phyloP scores from a whole-genome alignment of 2,888 invertebrate genomes.

The Lasioglossum villosulum region DNA sequence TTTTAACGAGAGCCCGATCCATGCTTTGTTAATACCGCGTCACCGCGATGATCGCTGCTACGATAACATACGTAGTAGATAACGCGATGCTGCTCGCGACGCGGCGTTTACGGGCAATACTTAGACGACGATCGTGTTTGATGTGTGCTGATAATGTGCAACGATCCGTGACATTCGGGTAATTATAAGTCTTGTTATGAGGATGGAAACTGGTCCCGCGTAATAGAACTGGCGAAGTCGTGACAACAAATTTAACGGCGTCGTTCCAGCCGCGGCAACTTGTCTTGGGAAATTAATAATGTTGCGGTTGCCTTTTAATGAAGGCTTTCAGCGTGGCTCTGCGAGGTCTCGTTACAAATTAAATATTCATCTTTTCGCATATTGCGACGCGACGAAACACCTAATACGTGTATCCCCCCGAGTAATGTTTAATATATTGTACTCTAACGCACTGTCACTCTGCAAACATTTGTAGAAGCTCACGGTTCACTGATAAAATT shows the following conservation, averaged over 20 bases:
- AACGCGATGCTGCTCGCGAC: slow-evolving; percentile 1
- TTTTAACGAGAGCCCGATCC: not conserved
- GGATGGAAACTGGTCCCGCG: not conserved
- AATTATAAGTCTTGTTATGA: slow-evolving; percentile 18
- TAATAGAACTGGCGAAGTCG: slow-evolving; percentile 10
- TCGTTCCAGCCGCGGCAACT: slow-evolving; percentile 12
- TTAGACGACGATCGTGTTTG: slow-evolving; percentile 23
- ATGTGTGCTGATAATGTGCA: not conserved
- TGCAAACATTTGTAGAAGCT: not conserved
- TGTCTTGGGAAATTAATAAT: slow-evolving; percentile 44
- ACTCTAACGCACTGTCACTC: not conserved
- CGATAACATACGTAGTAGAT: slow-evolving; percentile 8
- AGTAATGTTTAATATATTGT: not conserved
- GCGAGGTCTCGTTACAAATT: slow-evolving; percentile 5
- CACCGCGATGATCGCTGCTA: not conserved
- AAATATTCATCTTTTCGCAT: slow-evolving; percentile 26
- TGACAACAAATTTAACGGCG: slow-evolving; percentile 17
- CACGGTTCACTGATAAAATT: not conserved
- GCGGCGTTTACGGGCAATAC: slow-evolving; percentile 25
- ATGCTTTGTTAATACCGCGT: not conserved
- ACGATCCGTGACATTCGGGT: slow-evolving; percentile 8
- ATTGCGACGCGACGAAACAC: not conserved
- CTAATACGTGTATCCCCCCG: not conserved
- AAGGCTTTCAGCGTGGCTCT: slow-evolving; percentile 27
- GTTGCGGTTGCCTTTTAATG: slow-evolving; percentile 7